Base-by-base conservation (phyloP, 1,140 invertebrate species). In the Vanessa atalanta region DNA sequence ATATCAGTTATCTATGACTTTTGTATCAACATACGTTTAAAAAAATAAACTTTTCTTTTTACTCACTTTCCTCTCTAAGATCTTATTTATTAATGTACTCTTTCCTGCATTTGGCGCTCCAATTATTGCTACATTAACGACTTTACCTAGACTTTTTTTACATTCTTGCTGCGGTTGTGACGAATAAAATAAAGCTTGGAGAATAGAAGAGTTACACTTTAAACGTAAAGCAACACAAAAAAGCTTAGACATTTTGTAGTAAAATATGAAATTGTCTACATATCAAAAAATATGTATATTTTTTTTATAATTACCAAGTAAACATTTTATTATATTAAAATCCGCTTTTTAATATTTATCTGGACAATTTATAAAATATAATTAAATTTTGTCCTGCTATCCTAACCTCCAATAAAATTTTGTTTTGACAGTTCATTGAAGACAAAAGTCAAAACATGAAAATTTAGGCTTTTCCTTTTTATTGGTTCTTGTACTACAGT, bases 51-150 rank as follows among this genome's bases (percentile, higher is more conserved):
- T 53, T 51, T 53, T 53, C 7, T 9, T 5, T 6, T 37, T 48
- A 79, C 79, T 64, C 65, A 98, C 97, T 86, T 95, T 95, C 93
- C 97, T 95, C 61, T 95, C 94, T 51, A 97, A 93, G 31, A 99
- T 94, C 83, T 95, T 94, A 94, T 99, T 99, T 47, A 98, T 96
- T 4, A 99, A 93, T 1, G 98, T 99, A 92, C 98, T 99, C 92
- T 99, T 99, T 55, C 98, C 98, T 73, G 95, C 95, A 94, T 99
- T 99, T 20, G 98, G 98, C 15, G 96, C 91, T 12, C 98, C 98
- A 76, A 99, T 94, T 43, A 99, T 95, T 8, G 98, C 97, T 43
- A 99, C 95, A 93, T 96, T 96, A 12, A 99, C 90, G 14, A 96
- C 84, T 85, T 94, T 95, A 47, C 93, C 80, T 16, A 83, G 13